Evolutionary conservation across 2,113 vertebrate genomes (phyloP).

Genomic region (Sander lucioperca): DNA sequence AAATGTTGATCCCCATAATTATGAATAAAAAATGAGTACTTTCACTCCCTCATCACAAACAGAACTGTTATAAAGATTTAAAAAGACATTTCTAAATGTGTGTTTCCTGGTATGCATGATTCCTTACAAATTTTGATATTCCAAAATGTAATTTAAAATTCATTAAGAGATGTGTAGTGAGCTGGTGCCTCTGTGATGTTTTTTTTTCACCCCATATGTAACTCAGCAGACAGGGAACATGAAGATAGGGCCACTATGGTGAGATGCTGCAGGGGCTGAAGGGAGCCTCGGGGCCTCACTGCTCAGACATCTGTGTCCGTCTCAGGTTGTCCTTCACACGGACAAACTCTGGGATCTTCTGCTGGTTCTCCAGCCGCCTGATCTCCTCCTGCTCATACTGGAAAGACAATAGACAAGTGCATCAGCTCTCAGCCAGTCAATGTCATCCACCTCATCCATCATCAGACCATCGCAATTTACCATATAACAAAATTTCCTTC

Average conservation of each 20-base stretch:
- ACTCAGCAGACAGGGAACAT: constrained; percentile 28
- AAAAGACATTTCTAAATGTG: neutral
- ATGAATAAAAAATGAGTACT: constrained; percentile 24
- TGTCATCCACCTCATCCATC: neutral
- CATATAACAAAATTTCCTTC: neutral
- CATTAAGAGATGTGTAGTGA: neutral
- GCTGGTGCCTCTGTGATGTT: neutral
- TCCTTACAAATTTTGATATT: constrained; percentile 14
- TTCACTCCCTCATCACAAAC: constrained; percentile 25
- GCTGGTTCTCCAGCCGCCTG: constrained; percentile 65
- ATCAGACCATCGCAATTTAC: neutral
- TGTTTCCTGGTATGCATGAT: constrained; percentile 31
- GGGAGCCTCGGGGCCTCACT: constrained; percentile 57
- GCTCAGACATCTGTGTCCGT: constrained; percentile 72
- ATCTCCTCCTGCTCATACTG: constrained; percentile 83
- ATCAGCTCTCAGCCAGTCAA: neutral
- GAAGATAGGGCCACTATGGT: constrained; percentile 61
- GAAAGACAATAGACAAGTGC: constrained; percentile 19
- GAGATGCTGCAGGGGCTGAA: constrained; percentile 55
- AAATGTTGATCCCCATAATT: constrained; percentile 7
- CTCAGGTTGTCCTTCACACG: constrained; percentile 83
- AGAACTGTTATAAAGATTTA: constrained; percentile 5
- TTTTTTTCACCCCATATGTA: neutral
- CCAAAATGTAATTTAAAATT: constrained; percentile 9
- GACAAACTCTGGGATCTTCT: constrained; percentile 84